Conservation (phyloP, 2,888 invertebrate genomes). For the Callosobruchus maculatus region DNA sequence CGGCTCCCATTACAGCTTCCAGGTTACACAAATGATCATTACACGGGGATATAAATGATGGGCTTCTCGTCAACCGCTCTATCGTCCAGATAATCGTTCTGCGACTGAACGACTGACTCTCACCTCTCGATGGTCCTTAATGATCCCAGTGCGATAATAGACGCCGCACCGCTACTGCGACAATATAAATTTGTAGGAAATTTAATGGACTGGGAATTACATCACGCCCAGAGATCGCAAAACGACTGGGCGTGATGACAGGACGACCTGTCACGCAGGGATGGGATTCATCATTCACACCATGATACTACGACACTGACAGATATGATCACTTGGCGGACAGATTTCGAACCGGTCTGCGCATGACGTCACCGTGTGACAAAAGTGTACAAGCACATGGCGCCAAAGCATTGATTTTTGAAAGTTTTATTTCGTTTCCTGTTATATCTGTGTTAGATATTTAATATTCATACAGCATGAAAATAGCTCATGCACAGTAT, state of each 20-base stretch:
- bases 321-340: too few species aligned
- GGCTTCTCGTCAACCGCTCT: neutral
- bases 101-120: too few species aligned
- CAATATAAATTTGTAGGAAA: neutral
- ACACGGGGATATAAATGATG: neutral
- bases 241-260: constrained; percentile 43
- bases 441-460: too few species aligned
- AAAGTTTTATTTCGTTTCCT: too few species aligned
- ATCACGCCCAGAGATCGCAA: constrained; percentile 16
- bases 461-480: too few species aligned
- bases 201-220: neutral
- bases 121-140: neutral
- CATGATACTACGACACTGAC: too few species aligned
- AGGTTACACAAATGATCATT: neutral
- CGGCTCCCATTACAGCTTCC: neutral
- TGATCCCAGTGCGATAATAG: neutral
- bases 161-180: neutral
- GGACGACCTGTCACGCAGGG: constrained; percentile 32
- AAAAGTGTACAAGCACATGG: too few species aligned
- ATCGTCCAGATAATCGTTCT: neutral
- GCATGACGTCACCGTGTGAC: too few species aligned
- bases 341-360: too few species aligned
- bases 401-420: too few species aligned
- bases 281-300: constrained; percentile 34
- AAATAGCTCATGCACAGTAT: too few species aligned